Evolutionary conservation across 2,113 vertebrate species (phyloP).

Genomic region (Odobenus rosmarus): DNA sequence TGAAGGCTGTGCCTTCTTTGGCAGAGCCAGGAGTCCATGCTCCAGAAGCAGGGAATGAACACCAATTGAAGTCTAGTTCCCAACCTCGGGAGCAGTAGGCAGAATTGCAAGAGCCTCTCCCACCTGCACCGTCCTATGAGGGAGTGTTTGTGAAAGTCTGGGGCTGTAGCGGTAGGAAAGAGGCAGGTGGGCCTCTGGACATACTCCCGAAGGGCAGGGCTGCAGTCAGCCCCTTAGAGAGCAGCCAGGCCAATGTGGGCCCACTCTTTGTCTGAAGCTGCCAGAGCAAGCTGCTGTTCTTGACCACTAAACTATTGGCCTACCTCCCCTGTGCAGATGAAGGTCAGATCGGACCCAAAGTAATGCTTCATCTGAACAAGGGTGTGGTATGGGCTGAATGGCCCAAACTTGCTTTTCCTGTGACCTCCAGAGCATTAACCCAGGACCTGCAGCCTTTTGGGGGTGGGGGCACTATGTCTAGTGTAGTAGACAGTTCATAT

Average conservation of each 20-base stretch:
- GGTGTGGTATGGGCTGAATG: background rate
- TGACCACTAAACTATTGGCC: background rate
- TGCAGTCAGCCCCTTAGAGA: background rate
- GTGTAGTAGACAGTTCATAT: background rate
- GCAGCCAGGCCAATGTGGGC: background rate
- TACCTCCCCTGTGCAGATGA: slow-evolving; percentile 6
- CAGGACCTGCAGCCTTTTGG: background rate
- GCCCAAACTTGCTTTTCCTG: background rate
- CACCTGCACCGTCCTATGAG: background rate
- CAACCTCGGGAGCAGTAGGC: background rate
- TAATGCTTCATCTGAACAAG: background rate
- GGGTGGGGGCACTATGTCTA: background rate
- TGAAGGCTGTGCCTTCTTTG: background rate
- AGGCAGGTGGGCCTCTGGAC: background rate
- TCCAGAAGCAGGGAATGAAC: background rate
- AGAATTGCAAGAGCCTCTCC: background rate
- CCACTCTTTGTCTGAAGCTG: background rate
- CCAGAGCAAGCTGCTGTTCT: background rate
- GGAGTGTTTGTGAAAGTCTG: background rate
- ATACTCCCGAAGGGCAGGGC: background rate
- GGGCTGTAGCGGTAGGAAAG: background rate
- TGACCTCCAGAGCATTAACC: background rate
- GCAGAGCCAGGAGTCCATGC: background rate
- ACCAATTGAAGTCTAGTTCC: background rate
- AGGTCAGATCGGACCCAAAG: background rate